Evolutionary conservation across 2,797 vertebrate species (phyloP).

Genomic region (Phataginus tricuspis): DNA sequence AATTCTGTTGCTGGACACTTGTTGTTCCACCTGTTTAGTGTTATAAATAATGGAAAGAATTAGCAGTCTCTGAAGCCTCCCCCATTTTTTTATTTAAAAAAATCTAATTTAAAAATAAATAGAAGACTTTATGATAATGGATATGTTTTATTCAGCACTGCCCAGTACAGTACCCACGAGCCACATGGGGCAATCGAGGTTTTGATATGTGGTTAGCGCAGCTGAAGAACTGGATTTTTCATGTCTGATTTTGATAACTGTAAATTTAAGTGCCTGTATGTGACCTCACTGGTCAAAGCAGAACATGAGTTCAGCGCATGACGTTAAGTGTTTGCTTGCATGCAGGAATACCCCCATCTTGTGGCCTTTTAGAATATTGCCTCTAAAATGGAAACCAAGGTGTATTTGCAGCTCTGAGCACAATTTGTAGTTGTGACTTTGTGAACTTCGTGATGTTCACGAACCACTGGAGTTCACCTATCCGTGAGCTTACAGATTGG

Average conservation of each 20-base stretch:
- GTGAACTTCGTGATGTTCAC: neutral
- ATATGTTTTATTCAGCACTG: neutral
- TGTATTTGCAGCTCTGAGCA: neutral
- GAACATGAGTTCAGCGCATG: neutral
- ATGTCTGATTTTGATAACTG: neutral
- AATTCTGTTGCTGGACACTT: neutral
- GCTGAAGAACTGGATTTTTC: neutral
- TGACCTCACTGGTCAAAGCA: neutral
- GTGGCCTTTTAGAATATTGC: constrained; percentile 66
- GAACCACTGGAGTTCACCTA: neutral
- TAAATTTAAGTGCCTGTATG: neutral
- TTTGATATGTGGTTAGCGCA: neutral
- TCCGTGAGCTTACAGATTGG: neutral
- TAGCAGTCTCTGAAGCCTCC: neutral
- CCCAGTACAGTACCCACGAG: neutral
- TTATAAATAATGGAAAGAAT: neutral
- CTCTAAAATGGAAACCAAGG: neutral
- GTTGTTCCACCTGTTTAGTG: neutral
- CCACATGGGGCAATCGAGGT: neutral
- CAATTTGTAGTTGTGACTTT: neutral
- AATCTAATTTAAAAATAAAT: neutral
- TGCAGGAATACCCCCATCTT: constrained; percentile 71
- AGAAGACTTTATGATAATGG: neutral
- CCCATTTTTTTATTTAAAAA: neutral
- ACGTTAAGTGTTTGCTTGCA: neutral